Percentiles rank a stretch among this genome's conserved stretches.
Evolutionary conservation across 2,113 vertebrate species (phyloP).

Genomic region (Bufo bufo): DNA sequence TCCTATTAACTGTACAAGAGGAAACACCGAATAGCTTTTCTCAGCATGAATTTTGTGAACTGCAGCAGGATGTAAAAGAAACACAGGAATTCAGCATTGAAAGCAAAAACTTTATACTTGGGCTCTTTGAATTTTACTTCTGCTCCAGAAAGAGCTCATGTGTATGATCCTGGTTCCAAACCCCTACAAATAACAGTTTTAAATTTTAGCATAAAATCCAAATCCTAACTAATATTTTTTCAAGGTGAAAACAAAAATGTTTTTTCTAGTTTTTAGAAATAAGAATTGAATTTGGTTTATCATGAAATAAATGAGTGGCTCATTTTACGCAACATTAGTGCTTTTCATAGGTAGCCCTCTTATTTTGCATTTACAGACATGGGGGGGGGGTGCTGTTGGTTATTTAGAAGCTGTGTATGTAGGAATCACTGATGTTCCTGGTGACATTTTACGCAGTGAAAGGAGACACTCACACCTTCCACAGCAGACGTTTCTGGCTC

Average conservation of each 20-base stretch:
- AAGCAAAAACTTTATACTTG: slow-evolving; percentile 47
- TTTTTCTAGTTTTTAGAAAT: neutral
- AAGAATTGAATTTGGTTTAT: too few species aligned
- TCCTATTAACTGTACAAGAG: slow-evolving; percentile 30
- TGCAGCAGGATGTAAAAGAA: slow-evolving; percentile 49
- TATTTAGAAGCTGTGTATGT: neutral
- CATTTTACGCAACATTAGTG: neutral
- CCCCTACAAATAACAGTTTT: slow-evolving; percentile 11
- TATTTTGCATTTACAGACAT: neutral
- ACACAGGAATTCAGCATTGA: slow-evolving; percentile 45
- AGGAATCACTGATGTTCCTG: neutral
- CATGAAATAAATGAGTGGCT: neutral
- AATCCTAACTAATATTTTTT: slow-evolving; percentile 3
- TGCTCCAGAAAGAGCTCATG: slow-evolving; percentile 13
- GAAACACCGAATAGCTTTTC: slow-evolving; percentile 47
- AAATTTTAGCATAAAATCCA: neutral
- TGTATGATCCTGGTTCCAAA: slow-evolving; percentile 14
- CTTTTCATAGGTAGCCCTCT: neutral
- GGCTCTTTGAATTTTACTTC: slow-evolving; percentile 34
- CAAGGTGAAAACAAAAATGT: neutral
- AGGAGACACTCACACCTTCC: slow-evolving; percentile 6
- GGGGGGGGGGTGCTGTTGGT: neutral
- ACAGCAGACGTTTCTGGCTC: slow-evolving; percentile 3
- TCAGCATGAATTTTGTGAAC: slow-evolving; percentile 50
- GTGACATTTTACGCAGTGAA: slow-evolving; percentile 1